Conservation (phyloP, 2,888 invertebrate species). For the Stenchaetothrips biformis region DNA sequence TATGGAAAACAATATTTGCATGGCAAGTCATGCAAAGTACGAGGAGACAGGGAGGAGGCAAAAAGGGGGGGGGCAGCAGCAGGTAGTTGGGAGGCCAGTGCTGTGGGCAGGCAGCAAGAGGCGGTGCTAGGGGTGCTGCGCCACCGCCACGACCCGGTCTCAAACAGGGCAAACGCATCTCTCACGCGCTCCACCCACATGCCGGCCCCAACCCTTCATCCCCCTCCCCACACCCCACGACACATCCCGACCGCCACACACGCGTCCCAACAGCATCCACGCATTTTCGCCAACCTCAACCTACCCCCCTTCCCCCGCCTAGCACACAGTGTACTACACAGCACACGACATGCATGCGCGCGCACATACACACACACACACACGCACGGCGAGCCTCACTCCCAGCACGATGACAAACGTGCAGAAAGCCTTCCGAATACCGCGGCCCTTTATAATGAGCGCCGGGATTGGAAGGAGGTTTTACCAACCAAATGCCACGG, state of each 20-base stretch:
- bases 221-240: not conserved
- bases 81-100: not conserved
- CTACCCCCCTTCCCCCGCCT: not conserved
- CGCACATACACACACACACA: too few relatives aligned
- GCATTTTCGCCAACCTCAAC: not conserved
- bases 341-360: too few relatives aligned
- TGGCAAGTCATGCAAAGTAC: conserved; percentile 6
- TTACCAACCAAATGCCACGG: too few relatives aligned
- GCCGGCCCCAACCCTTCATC: not conserved
- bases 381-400: too few relatives aligned
- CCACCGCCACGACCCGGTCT: not conserved
- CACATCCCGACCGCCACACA: not conserved
- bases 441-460: too few relatives aligned
- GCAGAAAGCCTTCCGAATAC: too few relatives aligned
- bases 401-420: too few relatives aligned
- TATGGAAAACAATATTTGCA: conserved; percentile 22
- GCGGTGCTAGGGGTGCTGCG: not conserved
- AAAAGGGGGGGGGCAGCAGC: not conserved
- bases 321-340: not conserved
- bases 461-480: too few relatives aligned
- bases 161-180: not conserved
- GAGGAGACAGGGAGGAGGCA: not conserved
- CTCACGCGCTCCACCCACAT: not conserved
- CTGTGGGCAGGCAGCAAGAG: not conserved
- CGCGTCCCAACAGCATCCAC: not conserved